phyloP scores from a whole-genome alignment of 2,797 vertebrate species.

The Ptychobarbus kaznakovi region DNA sequence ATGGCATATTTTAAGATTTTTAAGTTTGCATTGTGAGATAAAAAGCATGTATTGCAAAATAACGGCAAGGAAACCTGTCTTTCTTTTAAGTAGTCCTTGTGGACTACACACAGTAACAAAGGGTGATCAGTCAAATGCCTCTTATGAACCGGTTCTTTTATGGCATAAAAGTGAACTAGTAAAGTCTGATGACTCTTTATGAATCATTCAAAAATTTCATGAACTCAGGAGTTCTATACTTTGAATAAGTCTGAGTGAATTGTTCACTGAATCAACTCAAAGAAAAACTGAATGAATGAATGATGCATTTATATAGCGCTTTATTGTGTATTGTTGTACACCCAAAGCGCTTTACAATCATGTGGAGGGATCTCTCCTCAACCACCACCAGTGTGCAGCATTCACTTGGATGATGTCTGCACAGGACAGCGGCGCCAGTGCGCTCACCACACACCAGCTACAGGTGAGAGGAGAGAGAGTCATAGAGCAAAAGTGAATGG shows the following conservation, averaged over 20 bases:
- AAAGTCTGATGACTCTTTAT: neutral
- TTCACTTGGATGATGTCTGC: no score
- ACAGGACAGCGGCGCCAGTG: no score
- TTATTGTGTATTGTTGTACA: no score
- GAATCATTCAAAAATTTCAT: neutral
- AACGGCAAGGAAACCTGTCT: neutral
- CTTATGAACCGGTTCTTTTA: neutral
- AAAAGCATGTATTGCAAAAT: neutral
- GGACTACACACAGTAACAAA: neutral
- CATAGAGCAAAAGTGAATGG: no score
- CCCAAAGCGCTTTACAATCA: no score
- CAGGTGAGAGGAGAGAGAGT: no score
- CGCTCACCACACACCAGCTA: no score
- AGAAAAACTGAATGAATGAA: neutral
- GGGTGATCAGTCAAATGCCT: neutral
- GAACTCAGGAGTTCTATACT: neutral
- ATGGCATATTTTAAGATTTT: neutral
- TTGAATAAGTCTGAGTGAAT: neutral
- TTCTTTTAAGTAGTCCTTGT: neutral
- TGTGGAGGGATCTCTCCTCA: no score
- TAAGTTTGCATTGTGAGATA: neutral
- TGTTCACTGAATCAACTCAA: constrained; percentile 2
- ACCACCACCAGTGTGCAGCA: no score
- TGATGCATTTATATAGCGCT: no score
- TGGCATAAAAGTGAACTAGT: neutral